Conservation (phyloP, 2,797 vertebrate species). For the Lacerta agilis region DNA sequence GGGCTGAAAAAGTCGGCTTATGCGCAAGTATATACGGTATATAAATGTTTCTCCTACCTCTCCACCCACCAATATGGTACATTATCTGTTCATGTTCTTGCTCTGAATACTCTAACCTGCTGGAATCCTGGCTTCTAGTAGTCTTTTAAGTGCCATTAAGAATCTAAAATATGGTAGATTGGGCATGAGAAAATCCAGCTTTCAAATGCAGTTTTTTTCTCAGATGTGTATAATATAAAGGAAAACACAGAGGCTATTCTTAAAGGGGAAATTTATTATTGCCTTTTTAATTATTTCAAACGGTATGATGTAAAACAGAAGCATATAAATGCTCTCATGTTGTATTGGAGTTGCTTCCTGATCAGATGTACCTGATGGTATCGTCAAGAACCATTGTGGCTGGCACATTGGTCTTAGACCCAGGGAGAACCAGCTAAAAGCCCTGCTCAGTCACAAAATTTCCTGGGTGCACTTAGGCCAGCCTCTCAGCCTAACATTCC, state of each 20-base stretch:
- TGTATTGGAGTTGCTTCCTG: constrained; percentile 20
- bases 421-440: not conserved
- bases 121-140: constrained; percentile 64
- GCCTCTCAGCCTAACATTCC: not conserved
- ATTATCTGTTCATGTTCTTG: constrained; percentile 64
- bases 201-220: constrained; percentile 51
- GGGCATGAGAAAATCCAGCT: constrained; percentile 32
- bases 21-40: too few species aligned
- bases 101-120: constrained; percentile 59
- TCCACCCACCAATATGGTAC: constrained; percentile 20
- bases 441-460: not conserved
- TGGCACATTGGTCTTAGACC: not conserved
- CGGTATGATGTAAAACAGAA: constrained; percentile 33
- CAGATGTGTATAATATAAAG: constrained; percentile 34
- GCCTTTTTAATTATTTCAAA: not conserved
- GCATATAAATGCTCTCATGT: constrained; percentile 56
- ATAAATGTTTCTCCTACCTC: constrained; percentile 63
- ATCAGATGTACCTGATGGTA: constrained; percentile 56
- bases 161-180: constrained; percentile 57
- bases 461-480: not conserved
- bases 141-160: constrained; percentile 57
- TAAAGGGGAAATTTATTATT: constrained; percentile 38
- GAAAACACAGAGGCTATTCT: constrained; percentile 6
- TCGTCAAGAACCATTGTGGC: not conserved
- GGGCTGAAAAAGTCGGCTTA: too few species aligned